A percentile compares a stretch with the other conserved stretches of the same genome.
Conservation (phyloP, 2,113 vertebrate genomes). For the Dipodomys ordii region DNA sequence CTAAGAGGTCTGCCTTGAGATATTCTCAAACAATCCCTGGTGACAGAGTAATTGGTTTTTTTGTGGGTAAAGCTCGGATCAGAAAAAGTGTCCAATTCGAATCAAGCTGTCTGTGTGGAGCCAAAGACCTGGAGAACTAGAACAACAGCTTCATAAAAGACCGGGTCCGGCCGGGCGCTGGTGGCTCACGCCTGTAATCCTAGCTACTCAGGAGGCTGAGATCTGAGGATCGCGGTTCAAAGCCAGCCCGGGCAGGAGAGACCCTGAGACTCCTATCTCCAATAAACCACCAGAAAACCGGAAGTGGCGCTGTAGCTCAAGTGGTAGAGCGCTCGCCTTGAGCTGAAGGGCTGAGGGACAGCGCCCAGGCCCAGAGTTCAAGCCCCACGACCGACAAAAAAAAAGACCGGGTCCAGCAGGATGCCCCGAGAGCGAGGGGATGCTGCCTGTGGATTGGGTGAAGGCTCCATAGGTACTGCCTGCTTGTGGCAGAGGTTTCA, state of each 20-base stretch:
- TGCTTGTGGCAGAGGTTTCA: background rate
- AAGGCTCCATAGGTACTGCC: background rate
- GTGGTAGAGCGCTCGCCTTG: too few relatives aligned
- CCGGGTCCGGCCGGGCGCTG: too few relatives aligned
- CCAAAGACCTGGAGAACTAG: background rate
- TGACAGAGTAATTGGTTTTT: background rate
- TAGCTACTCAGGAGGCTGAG: too few relatives aligned
- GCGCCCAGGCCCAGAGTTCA: too few relatives aligned
- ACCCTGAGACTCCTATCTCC: too few relatives aligned
- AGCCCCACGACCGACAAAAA: too few relatives aligned
- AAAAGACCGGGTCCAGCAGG: background rate
- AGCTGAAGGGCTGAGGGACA: too few relatives aligned
- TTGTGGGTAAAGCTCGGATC: background rate
- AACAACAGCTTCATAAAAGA: background rate
- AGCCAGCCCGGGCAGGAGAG: too few relatives aligned
- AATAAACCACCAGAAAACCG: too few relatives aligned
- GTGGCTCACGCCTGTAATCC: too few relatives aligned
- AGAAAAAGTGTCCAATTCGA: background rate
- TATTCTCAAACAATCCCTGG: background rate
- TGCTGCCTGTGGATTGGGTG: background rate
- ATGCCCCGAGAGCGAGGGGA: background rate
- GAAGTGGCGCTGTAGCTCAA: too few relatives aligned
- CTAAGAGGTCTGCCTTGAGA: background rate
- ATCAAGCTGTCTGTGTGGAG: background rate
- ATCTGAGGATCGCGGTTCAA: too few relatives aligned